Conservation (phyloP, 2,113 vertebrate genomes). For the Nothobranchius furzeri region DNA sequence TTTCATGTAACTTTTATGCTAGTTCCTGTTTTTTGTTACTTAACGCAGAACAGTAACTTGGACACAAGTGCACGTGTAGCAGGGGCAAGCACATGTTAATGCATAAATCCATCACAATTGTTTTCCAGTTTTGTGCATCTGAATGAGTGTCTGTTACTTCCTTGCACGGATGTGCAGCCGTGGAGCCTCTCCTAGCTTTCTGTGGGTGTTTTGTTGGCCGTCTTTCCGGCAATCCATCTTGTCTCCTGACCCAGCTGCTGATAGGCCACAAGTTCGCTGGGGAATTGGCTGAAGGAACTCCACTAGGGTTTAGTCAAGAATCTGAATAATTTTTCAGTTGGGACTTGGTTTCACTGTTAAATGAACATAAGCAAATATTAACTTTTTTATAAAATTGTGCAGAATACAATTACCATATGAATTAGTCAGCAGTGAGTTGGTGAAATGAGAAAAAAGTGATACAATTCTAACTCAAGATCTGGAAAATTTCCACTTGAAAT, state of each 20-base stretch:
- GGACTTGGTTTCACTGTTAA: background rate
- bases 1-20: too few relatives aligned
- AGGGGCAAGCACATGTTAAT: conserved; percentile 9
- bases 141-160: conserved; percentile 13
- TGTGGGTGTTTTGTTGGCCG: conserved; percentile 48
- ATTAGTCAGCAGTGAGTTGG: too few relatives aligned
- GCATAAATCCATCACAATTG: conserved; percentile 10
- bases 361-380: background rate
- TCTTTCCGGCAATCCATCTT: conserved; percentile 39
- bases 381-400: too few relatives aligned
- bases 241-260: conserved; percentile 38
- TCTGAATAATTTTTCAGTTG: conserved; percentile 13
- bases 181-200: conserved; percentile 23
- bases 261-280: conserved; percentile 16
- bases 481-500: background rate
- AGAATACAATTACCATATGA: too few relatives aligned
- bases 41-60: background rate
- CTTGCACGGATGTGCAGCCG: conserved; percentile 13
- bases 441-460: too few relatives aligned
- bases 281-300: conserved; percentile 32
- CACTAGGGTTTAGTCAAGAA: background rate
- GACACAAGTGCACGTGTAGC: background rate
- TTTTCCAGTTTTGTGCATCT: conserved; percentile 7
- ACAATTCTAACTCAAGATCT: background rate
- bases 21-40: too few relatives aligned